Base-by-base conservation (phyloP, 2,797 vertebrate species). In the Euphonia xanthogaster region DNA sequence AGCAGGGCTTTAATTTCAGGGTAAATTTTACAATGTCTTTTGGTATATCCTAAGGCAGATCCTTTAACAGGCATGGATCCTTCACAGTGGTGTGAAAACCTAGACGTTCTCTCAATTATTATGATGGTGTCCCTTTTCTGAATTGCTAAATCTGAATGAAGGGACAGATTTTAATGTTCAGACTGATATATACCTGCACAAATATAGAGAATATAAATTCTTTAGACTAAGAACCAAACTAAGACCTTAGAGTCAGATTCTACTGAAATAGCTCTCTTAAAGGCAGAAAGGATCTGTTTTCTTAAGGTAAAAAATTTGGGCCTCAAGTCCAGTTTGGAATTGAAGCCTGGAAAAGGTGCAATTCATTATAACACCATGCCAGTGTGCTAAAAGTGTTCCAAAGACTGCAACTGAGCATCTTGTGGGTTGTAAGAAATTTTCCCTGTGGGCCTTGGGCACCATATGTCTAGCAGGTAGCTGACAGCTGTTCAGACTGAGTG, bases 391-490 rank as follows among this genome's bases (percentile, higher is more conserved):
- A 90, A 94, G 31, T 33, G 15, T 81, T 88, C 57, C 63, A 72
- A 82, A 74, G 60, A 77, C 61, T 76, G 61, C 12, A 33, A 30
- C 22, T 66, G 66, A 90, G 78, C 51, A 88, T 95, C 89, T 81
- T 86, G 89, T 83, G 68, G 19, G 40, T 83, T 94, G 72, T 82
- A 93, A 83, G 92, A 95, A 83, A 82, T 92, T 84, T 82, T 62
- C 76, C 95, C 86, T 66, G 33, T 3, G 12, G 75, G 68, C 25
- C 63, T 68, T 78, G 33, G 83, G 83, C 86, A 92, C 72, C 95
- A 81, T 91, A 95, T 96, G 95, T 96, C 60, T 84, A 96, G 91
- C 94, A 97, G 96, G 95, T 97, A 96, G 91, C 86, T 76, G 57
- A 94, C 93, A 94, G 92, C 93, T 95, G 94, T 93, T 88, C 89